Evolutionary conservation across 2,113 vertebrate genomes (phyloP), one percentile per base, ranked within the genome.

Genomic region (Hymenochirus boettgeri): DNA sequence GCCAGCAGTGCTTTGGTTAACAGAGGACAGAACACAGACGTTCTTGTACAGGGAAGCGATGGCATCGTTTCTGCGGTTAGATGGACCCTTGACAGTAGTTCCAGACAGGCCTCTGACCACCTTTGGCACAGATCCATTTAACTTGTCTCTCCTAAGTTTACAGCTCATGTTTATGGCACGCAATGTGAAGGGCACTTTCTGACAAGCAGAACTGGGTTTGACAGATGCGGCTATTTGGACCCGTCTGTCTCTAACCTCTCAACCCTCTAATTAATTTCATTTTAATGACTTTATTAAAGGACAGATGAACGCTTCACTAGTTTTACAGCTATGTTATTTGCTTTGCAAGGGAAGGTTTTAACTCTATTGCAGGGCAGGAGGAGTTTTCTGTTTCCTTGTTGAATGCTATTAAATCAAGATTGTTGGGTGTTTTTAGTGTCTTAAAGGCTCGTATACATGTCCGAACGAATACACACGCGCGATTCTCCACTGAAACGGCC

Each of bases 121-220:
- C 31, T 7, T 27, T 57, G 39, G 62, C 52, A 56, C 39, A 31
- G 21, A 37, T 25, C 24, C 37, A 21, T 56, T 65, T 27, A 46
- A 26, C 39, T 27, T 37, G 25, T 56, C 62, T 65, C 53, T 47
- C 18, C 26, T 55, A 47, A 39, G 62, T 56, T 56, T 52, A 65
- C 26, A 47, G 62, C 22, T 42, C 51, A 22, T 25, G 25, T 22
- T 65, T 56, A 25, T 56, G 17, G 62, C 51, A 17, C 52, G 51
- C 35, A 27, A 50, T 17, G 33, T 29, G 42, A 27, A 45, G 52
- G 61, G 39, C 29, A 56, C 39, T 33, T 46, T 15, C 37, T 65
- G 62, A 65, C 62, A 65, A 56, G 51, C 61, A 7, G 62, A 11
- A 7, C 39, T 3, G 13, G 12, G 37, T 8, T 39, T 55, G 52